Conservation (phyloP, 1,140 invertebrate species). For the Ceratina australensis region DNA sequence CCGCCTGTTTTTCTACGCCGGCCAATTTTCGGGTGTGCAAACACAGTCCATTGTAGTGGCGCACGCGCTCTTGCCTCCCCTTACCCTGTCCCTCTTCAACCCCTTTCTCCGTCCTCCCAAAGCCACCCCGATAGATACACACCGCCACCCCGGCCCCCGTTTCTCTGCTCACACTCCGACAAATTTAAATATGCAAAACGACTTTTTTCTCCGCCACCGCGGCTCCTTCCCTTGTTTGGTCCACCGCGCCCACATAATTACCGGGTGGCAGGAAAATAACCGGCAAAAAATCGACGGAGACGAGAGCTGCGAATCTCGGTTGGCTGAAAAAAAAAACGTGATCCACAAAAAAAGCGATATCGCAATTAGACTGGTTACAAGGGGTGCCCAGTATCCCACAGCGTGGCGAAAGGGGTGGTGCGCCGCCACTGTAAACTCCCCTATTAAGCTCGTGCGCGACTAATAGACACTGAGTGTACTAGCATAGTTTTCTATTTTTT, state of each 20-base stretch:
- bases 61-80: constrained; percentile 68
- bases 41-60: constrained; percentile 69
- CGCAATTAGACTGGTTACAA: constrained; percentile 70
- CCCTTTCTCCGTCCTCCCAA: background rate
- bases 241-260: constrained; percentile 77
- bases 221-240: constrained; percentile 74
- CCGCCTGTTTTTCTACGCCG: constrained; percentile 56
- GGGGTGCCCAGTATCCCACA: constrained; percentile 50
- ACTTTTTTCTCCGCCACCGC: constrained; percentile 72
- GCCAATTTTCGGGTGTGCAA: constrained; percentile 75
- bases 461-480: background rate
- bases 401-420: constrained; percentile 59
- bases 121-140: background rate
- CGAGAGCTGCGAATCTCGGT: constrained; percentile 25
- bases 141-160: constrained; percentile 12
- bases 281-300: constrained; percentile 61
- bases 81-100: constrained; percentile 6
- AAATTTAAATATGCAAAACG: constrained; percentile 76
- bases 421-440: constrained; percentile 55
- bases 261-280: constrained; percentile 70
- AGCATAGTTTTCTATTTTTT: background rate
- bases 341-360: constrained; percentile 71
- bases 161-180: constrained; percentile 31
- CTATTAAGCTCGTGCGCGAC: constrained; percentile 44
- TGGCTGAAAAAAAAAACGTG: constrained; percentile 46